Percentiles rank a stretch among this genome's conserved stretches.
Evolutionary conservation across 2,113 vertebrate species (phyloP).

Genomic region (Spheniscus mendiculus): DNA sequence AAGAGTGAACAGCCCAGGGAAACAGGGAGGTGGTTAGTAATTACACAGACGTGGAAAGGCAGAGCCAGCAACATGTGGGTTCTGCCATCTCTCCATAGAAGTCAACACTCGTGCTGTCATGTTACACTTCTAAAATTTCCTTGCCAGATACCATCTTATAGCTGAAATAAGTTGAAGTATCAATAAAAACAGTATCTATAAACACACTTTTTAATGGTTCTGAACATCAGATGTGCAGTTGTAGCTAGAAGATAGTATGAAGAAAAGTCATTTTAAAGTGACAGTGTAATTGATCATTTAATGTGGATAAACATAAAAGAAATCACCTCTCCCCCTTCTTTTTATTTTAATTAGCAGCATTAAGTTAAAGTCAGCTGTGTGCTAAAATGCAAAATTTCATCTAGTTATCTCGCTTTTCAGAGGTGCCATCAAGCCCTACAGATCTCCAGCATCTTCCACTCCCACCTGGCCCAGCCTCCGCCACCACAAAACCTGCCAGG

Average conservation of each 20-base stretch:
- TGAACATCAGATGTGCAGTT: background rate
- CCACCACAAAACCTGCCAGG: conserved; percentile 9
- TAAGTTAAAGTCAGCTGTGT: background rate
- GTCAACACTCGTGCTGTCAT: background rate
- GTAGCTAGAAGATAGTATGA: background rate
- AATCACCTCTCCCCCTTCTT: background rate
- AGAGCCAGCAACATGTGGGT: background rate
- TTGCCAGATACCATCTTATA: background rate
- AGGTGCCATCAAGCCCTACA: background rate
- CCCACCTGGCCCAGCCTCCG: conserved; percentile 11
- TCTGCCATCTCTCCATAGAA: background rate
- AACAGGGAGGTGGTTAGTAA: background rate
- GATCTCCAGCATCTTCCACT: background rate
- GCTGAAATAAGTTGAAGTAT: background rate
- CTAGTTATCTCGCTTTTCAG: background rate
- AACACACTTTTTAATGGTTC: background rate
- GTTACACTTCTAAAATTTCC: background rate
- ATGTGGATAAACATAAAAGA: background rate
- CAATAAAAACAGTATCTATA: background rate
- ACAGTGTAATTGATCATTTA: background rate
- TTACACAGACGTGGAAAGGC: background rate
- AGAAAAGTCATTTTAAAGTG: background rate
- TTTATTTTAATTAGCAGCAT: background rate
- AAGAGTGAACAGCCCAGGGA: background rate
- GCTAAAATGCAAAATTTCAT: background rate